Conservation (phyloP, 2,113 vertebrate species). For the Ceratotherium simum region DNA sequence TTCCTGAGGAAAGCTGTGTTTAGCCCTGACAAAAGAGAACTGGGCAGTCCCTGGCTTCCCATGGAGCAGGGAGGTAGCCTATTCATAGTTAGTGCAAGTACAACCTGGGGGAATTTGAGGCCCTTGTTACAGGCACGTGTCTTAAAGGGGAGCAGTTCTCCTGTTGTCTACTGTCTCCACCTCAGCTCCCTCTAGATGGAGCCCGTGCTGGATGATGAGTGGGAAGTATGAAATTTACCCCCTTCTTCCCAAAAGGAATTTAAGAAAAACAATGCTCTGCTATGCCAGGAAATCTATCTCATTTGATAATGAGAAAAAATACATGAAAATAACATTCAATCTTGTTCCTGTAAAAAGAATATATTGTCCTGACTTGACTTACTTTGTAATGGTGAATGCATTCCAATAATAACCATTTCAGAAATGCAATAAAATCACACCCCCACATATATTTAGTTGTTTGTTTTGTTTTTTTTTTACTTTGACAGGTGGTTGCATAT, state of each 20-base stretch:
- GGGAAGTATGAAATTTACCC: not conserved
- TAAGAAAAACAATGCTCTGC: not conserved
- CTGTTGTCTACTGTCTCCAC: not conserved
- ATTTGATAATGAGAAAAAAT: not conserved
- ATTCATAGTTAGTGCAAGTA: not conserved
- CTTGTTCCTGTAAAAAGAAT: not conserved
- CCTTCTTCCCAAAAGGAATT: not conserved
- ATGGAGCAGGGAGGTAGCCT: not conserved
- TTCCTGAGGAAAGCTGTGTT: not conserved
- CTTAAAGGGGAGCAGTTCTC: not conserved
- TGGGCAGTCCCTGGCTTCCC: not conserved
- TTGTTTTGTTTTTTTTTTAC: not conserved
- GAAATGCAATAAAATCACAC: not conserved
- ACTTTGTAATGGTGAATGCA: not conserved
- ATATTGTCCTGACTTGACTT: not conserved
- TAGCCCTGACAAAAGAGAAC: not conserved
- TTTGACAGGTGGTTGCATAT: not conserved
- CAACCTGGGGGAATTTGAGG: not conserved
- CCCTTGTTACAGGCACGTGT: not conserved
- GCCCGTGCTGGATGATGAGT: not conserved
- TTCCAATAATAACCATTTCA: not conserved
- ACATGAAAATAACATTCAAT: not conserved
- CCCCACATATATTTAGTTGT: not conserved
- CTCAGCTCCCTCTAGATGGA: not conserved
- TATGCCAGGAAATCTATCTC: not conserved